Evolutionary conservation across 2,797 vertebrate species (phyloP), one percentile per base, ranked within the genome.

Genomic region (Orestias chungarensis): DNA sequence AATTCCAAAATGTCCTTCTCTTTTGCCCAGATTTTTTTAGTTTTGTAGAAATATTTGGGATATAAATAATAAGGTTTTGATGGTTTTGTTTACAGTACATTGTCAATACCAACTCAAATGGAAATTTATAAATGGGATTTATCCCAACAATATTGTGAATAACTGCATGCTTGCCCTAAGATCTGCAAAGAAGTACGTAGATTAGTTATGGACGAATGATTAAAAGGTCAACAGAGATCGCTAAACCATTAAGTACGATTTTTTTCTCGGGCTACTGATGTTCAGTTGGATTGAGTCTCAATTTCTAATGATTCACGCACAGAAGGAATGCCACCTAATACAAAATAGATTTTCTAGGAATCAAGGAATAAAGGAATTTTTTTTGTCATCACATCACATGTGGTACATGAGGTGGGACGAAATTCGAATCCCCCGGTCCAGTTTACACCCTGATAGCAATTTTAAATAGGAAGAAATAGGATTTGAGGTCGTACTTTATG

Each of bases 231-330:
- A 29, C 10, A 43, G 25, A n/a, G 25, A 40, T 23, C 20, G 38
- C 14, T 18, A 11, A 25, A 74, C 43, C 25, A 38, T 33, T 47
- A 74, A 42, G 57, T 73, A 25, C 59, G n/a, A 66, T 67, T 50
- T 55, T 55, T 55, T 33, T 43, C 33, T 61, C 23, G 54, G 69
- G 46, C 29, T 0, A 44, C 27, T 38, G 73, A 64, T 27, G 54
- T 61, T 66, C 29, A 44, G 52, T 66, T 52, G 12, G 68, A n/a
- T 55, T 17, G 40, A 54, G 40, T 40, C 42, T 20, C 49, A 76
- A 76, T 73, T 69, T 75, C 82, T 40, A 9, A 1, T 23, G 9
- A 6, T 42, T 33, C 71, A 73, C 59, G 35, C 20, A 25, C 2
- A 38, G 10, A 10, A n/a, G 54, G 29, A 57, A 57, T 57, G 29